Evolutionary conservation across 1,140 invertebrate species (phyloP).

Genomic region (Epicauta chinensis): DNA sequence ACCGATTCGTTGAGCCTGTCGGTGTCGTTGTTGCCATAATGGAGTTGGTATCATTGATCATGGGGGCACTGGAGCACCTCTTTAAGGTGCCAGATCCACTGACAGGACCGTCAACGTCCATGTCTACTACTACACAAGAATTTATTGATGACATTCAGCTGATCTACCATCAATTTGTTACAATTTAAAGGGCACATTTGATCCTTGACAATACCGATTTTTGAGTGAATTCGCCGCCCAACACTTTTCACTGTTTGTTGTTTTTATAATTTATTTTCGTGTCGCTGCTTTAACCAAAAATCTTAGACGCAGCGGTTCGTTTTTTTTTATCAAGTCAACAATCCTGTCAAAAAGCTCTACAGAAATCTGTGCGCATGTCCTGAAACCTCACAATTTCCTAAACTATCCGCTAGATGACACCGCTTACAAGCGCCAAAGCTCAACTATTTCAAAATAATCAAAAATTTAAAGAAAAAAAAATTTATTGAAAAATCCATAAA

Average conservation of each 20-base stretch:
- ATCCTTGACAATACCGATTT: slow-evolving; percentile 1
- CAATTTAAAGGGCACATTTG: slow-evolving; percentile 24
- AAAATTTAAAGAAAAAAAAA: neutral
- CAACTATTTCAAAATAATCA: neutral
- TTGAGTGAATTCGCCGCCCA: neutral
- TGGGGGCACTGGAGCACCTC: slow-evolving; percentile 75
- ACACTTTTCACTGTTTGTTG: slow-evolving; percentile 10
- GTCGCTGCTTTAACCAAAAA: slow-evolving; percentile 3
- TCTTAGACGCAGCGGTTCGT: slow-evolving; percentile 4
- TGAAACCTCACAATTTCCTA: slow-evolving; percentile 15
- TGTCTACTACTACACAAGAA: slow-evolving; percentile 42
- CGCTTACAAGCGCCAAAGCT: neutral
- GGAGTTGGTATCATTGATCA: slow-evolving; percentile 62
- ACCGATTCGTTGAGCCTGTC: slow-evolving; percentile 46
- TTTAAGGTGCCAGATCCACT: slow-evolving; percentile 55
- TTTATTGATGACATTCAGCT: slow-evolving; percentile 38
- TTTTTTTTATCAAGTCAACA: slow-evolving; percentile 3
- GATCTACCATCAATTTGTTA: slow-evolving; percentile 14
- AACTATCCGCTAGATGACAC: slow-evolving; percentile 1
- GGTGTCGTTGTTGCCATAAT: slow-evolving; percentile 44
- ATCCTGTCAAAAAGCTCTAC: slow-evolving; percentile 18
- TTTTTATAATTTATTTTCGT: slow-evolving; percentile 1
- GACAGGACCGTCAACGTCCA: slow-evolving; percentile 53
- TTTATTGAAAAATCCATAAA: neutral
- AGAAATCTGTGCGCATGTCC: slow-evolving; percentile 18